These are phyloP conservation scores for Rapana venosa DNA, from an alignment of 2,888 invertebrate genomes.

Conservation along the genomic window DNA sequence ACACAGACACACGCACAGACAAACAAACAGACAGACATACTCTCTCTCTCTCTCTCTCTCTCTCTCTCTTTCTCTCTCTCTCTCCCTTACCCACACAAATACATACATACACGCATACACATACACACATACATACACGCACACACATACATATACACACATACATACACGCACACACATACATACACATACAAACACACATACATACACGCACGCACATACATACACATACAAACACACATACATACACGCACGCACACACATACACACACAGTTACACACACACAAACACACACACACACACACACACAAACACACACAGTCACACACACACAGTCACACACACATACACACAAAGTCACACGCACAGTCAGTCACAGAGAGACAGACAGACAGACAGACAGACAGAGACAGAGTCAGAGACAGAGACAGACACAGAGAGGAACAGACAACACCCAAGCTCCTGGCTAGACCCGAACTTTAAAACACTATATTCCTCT, in stretches of 20 bases:
- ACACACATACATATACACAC: no score
- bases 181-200: not conserved
- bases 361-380: constrained; percentile 13
- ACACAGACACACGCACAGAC: no score
- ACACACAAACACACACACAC: not conserved
- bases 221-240: not conserved
- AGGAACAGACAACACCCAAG: no score
- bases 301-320: constrained; percentile 23
- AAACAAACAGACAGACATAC: no score
- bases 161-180: not conserved
- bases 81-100: no score
- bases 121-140: no score
- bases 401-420: constrained; percentile 34
- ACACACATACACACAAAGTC: constrained; percentile 19
- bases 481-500: no score
- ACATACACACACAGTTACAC: not conserved
- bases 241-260: not conserved
- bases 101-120: no score
- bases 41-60: no score
- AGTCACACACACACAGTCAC: constrained; percentile 8
- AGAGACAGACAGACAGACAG: constrained; percentile 39
- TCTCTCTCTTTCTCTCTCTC: no score
- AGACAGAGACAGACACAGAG: not conserved
- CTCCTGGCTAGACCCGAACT: no score
- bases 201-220: not conserved